Evolutionary conservation across 2,113 vertebrate genomes (phyloP).

Genomic region (Miniopterus natalensis): DNA sequence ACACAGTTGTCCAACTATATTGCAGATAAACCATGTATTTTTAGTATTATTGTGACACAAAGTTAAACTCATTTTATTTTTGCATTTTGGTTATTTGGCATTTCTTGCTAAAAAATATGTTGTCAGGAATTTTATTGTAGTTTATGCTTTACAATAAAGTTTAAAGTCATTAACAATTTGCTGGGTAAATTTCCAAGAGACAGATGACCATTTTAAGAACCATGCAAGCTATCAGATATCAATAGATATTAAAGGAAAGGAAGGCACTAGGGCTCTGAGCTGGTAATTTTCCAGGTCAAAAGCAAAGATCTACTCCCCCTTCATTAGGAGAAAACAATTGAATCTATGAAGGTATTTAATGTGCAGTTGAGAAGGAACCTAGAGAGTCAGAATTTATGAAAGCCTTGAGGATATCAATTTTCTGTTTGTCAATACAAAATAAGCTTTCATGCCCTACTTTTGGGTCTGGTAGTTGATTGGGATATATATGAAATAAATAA

Average conservation of each 20-base stretch:
- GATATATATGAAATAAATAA: neutral
- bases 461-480: neutral
- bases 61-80: conserved; percentile 29
- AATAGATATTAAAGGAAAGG: neutral
- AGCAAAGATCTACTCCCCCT: neutral
- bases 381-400: neutral
- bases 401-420: neutral
- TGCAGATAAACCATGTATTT: neutral
- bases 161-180: neutral
- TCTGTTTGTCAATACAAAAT: conserved; percentile 2
- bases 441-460: neutral
- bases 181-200: conserved; percentile 22
- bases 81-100: neutral
- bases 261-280: neutral
- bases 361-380: neutral
- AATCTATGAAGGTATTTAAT: neutral
- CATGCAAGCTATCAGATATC: neutral
- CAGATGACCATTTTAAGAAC: conserved; percentile 16
- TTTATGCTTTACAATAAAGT: neutral
- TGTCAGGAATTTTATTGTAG: neutral
- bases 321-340: neutral
- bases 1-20: neutral
- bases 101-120: neutral
- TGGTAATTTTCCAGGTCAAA: conserved; percentile 27
- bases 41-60: neutral